Evolutionary conservation across 2,113 vertebrate species (phyloP).

Genomic region (Lethenteron camtschaticum): DNA sequence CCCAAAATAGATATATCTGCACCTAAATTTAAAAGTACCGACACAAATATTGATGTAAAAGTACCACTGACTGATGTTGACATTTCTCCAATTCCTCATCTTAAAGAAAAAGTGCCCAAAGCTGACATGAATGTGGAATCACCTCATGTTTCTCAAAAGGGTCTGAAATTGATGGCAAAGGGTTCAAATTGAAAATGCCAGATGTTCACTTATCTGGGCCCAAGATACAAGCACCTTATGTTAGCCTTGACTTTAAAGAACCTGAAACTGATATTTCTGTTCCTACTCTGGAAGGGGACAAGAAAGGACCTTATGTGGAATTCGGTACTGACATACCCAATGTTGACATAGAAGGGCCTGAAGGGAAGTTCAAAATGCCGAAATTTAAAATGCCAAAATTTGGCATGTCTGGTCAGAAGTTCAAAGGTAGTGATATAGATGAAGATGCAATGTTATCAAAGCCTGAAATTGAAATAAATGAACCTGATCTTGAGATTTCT

Average conservation of each 20-base stretch:
- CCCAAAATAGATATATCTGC: neutral
- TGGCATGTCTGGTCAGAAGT: slow-evolving; percentile 25
- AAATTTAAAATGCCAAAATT: slow-evolving; percentile 38
- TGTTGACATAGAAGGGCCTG: slow-evolving; percentile 17
- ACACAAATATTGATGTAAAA: neutral
- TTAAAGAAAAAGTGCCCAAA: too few species aligned
- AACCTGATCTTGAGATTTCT: slow-evolving; percentile 12
- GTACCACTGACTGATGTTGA: too few species aligned
- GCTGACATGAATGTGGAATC: too few species aligned
- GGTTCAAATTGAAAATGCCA: too few species aligned
- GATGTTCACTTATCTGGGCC: too few species aligned
- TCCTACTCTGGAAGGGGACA: neutral
- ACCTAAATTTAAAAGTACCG: neutral
- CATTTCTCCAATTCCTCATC: too few species aligned
- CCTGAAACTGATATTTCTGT: too few species aligned
- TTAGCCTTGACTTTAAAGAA: too few species aligned
- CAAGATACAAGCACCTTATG: too few species aligned
- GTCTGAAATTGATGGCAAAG: too few species aligned
- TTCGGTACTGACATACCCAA: slow-evolving; percentile 14
- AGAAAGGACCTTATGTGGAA: slow-evolving; percentile 17
- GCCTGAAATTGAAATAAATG: slow-evolving; percentile 15
- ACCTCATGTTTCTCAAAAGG: too few species aligned
- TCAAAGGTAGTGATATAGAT: slow-evolving; percentile 11
- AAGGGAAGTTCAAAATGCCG: slow-evolving; percentile 27
- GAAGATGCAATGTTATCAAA: slow-evolving; percentile 14